phyloP scores from a whole-genome alignment of 2,797 vertebrate species.

The Dermochelys coriacea region DNA sequence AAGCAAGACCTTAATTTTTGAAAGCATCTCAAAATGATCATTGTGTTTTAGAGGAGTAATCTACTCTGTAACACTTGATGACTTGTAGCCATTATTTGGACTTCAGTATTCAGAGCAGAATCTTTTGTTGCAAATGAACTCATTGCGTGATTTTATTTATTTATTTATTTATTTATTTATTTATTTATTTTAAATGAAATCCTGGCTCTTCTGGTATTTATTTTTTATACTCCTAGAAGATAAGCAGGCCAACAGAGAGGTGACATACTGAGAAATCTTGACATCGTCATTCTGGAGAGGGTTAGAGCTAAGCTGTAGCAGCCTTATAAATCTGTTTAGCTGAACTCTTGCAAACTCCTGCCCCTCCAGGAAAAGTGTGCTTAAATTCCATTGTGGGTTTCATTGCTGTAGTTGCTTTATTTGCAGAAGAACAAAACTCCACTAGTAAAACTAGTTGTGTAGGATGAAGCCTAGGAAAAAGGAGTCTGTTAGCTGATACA shows the following conservation, averaged over 20 bases:
- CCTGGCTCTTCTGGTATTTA: not conserved
- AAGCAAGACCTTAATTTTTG: not conserved
- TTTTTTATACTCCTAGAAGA: not conserved
- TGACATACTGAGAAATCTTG: not conserved
- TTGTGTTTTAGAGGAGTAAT: not conserved
- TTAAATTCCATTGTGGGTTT: not conserved
- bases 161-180: not conserved
- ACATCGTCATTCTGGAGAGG: not conserved
- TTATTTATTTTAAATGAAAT: not conserved
- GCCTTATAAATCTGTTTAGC: not conserved
- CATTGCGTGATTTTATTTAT: not conserved
- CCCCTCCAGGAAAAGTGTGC: not conserved
- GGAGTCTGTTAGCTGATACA: rapidly evolving
- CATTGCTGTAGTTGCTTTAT: not conserved
- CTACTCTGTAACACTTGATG: not conserved
- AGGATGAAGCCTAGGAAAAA: not conserved
- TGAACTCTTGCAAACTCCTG: not conserved
- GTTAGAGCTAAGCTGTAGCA: not conserved
- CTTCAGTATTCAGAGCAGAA: not conserved
- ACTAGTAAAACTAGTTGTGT: not conserved
- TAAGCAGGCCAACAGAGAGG: not conserved
- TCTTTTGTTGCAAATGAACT: not conserved
- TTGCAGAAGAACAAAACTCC: not conserved
- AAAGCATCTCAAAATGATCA: not conserved
- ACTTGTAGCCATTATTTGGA: not conserved